phyloP scores from a whole-genome alignment of 2,888 invertebrate genomes.

The Theodoxus fluviatilis region DNA sequence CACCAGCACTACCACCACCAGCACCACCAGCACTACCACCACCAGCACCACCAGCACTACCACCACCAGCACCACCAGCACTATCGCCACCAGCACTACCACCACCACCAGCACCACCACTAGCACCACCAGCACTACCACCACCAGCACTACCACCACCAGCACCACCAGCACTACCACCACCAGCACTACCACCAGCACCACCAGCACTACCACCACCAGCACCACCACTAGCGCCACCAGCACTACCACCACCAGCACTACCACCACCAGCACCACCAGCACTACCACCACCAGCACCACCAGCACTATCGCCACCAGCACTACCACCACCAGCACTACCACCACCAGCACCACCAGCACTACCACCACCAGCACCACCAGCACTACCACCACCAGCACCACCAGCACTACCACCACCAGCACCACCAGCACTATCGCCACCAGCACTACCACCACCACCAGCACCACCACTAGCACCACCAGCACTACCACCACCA shows the following conservation, averaged over 20 bases:
- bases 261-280: constrained; percentile 16
- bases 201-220: too few species aligned
- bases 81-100: constrained; percentile 21
- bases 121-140: too few species aligned
- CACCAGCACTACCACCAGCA: too few species aligned
- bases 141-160: constrained; percentile 22
- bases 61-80: constrained; percentile 9
- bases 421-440: constrained; percentile 22
- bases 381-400: constrained; percentile 21
- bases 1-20: constrained; percentile 3
- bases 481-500: too few species aligned
- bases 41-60: constrained; percentile 15
- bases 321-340: constrained; percentile 13
- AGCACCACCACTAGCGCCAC: too few species aligned
- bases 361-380: constrained; percentile 22
- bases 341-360: constrained; percentile 19
- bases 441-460: not conserved
- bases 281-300: constrained; percentile 19
- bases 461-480: too few species aligned
- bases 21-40: constrained; percentile 10
- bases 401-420: constrained; percentile 24
- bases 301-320: constrained; percentile 23
- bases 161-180: not conserved
- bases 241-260: not conserved
- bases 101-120: too few species aligned